Evolutionary conservation across 2,113 vertebrate species (phyloP).

Genomic region (Prinia subflava): DNA sequence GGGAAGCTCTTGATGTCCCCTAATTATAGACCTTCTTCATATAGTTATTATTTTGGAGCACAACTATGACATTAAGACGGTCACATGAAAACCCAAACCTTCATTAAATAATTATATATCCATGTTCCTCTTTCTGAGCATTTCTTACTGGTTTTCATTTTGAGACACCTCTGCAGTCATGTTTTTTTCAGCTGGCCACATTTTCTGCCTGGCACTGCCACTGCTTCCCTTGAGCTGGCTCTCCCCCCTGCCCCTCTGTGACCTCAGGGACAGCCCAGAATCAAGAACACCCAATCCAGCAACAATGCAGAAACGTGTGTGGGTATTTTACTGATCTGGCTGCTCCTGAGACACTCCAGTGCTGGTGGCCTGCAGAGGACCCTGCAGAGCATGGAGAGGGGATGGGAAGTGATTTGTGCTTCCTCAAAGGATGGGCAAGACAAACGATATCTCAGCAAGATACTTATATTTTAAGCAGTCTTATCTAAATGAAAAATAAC

Average conservation of each 20-base stretch:
- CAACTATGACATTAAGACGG: background rate
- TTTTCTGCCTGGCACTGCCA: background rate
- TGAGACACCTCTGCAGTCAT: background rate
- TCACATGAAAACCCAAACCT: slow-evolving; percentile 32
- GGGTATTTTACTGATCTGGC: background rate
- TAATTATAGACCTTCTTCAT: background rate
- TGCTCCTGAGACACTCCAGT: background rate
- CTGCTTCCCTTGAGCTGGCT: background rate
- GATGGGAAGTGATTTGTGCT: background rate
- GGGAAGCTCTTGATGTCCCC: background rate
- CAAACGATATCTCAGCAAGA: slow-evolving; percentile 63
- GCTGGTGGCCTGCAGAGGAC: background rate
- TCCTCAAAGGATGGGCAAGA: slow-evolving; percentile 37
- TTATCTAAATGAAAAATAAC: slow-evolving; percentile 73
- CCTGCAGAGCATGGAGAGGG: too few species aligned
- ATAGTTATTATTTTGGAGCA: background rate
- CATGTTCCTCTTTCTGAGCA: background rate
- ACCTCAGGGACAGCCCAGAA: background rate
- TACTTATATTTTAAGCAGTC: slow-evolving; percentile 66
- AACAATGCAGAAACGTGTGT: rapidly evolving
- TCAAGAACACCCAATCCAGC: background rate
- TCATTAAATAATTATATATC: slow-evolving; percentile 8
- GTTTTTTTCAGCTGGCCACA: background rate
- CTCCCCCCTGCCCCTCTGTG: background rate
- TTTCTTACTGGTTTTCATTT: background rate